Evolutionary conservation across 2,888 invertebrate species (phyloP).

Genomic region (Dasypolia templi): DNA sequence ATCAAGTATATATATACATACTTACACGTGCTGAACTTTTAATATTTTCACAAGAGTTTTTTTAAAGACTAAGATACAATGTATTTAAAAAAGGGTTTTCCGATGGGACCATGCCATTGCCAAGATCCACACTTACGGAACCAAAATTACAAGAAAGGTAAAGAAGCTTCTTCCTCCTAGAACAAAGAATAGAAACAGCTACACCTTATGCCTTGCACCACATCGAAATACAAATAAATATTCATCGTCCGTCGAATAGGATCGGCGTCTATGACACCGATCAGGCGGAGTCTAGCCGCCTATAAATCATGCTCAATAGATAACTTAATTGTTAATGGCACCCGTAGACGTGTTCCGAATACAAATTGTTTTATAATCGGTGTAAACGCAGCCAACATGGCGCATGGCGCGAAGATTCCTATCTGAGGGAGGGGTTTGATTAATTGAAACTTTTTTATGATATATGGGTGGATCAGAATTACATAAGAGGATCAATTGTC

Average conservation of each 20-base stretch:
- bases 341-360: conserved; percentile 59
- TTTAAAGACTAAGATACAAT: not conserved
- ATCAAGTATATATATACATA: no score
- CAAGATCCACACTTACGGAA: not conserved
- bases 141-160: not conserved
- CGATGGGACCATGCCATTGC: not conserved
- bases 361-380: conserved; percentile 22
- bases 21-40: no score
- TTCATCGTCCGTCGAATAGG: conserved; percentile 67
- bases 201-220: conserved; percentile 36
- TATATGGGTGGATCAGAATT: conserved; percentile 33
- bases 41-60: not conserved
- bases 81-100: not conserved
- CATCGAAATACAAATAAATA: conserved; percentile 65
- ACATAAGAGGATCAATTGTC: conserved; percentile 22
- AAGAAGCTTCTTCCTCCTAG: not conserved
- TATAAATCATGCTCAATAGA: conserved; percentile 77
- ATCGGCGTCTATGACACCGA: conserved; percentile 77
- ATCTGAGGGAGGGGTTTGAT: conserved; percentile 46
- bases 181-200: not conserved
- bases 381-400: conserved; percentile 48
- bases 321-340: conserved; percentile 77
- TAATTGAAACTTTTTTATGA: conserved; percentile 33
- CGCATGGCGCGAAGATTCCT: conserved; percentile 50
- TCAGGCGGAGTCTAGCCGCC: conserved; percentile 79